Conservation (phyloP, 2,797 vertebrate species). For the Hippocampus kuda region DNA sequence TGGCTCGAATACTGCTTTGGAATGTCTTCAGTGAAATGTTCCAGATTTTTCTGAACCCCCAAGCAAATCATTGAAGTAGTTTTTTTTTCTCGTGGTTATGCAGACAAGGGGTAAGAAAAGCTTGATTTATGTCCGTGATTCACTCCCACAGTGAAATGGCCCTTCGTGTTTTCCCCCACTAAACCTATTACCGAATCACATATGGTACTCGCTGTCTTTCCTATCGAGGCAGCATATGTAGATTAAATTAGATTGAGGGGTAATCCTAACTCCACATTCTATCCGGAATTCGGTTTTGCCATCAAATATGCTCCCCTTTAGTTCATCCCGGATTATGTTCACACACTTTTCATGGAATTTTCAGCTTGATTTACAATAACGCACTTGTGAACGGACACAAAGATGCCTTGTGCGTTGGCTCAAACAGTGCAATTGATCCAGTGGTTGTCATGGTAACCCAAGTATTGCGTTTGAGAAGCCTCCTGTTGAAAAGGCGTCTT, state of each 20-base stretch:
- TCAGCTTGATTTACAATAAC: background rate
- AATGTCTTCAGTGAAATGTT: no score
- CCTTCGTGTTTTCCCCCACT: background rate
- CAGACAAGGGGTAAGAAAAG: background rate
- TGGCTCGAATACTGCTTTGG: no score
- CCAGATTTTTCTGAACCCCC: no score
- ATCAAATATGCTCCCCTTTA: conserved; percentile 22
- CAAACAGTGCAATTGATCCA: conserved; percentile 11
- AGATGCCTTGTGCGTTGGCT: conserved; percentile 6
- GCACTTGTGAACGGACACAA: conserved; percentile 3
- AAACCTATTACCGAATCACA: conserved; percentile 5
- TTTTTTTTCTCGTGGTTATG: background rate
- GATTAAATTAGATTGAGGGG: conserved; percentile 36
- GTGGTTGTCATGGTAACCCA: conserved; percentile 29
- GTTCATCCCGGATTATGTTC: conserved; percentile 37
- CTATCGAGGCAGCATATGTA: conserved; percentile 14
- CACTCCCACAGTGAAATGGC: background rate
- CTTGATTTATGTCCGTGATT: background rate
- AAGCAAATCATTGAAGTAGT: background rate
- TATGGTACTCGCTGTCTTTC: background rate
- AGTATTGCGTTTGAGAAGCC: conserved; percentile 11
- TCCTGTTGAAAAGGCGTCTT: conserved; percentile 14
- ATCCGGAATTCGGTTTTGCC: conserved; percentile 34
- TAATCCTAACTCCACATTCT: conserved; percentile 39
- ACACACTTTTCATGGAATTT: background rate